These are phyloP conservation scores for Selene dorsalis DNA, from an alignment of 2,797 vertebrate species.

Conservation along the genomic window DNA sequence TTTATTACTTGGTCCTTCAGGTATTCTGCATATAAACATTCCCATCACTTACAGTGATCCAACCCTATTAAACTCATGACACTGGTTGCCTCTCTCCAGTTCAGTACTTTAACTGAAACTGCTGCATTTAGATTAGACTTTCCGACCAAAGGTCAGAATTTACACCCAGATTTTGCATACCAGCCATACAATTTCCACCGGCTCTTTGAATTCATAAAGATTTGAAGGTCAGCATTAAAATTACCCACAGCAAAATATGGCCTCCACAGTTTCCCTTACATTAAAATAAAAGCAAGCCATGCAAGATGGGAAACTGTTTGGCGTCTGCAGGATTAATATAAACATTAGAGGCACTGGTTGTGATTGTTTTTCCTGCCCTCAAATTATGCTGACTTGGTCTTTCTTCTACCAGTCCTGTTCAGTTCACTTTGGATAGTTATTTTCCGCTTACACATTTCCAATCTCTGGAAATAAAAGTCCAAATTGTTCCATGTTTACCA, in stretches of 20 bases:
- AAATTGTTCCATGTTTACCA: constrained; percentile 48
- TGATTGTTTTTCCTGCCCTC: constrained; percentile 81
- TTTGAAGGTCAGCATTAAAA: constrained; percentile 81
- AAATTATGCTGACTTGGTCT: constrained; percentile 80
- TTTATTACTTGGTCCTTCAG: constrained; percentile 61
- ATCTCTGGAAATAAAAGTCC: constrained; percentile 53
- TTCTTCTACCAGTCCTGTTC: constrained; percentile 67
- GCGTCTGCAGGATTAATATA: constrained; percentile 82
- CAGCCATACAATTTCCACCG: constrained; percentile 68
- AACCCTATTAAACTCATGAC: constrained; percentile 60
- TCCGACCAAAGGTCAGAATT: constrained; percentile 76
- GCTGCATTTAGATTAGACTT: constrained; percentile 73
- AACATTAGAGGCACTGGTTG: constrained; percentile 78
- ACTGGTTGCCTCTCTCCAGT: constrained; percentile 59
- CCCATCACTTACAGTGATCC: constrained; percentile 55
- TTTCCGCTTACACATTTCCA: constrained; percentile 62
- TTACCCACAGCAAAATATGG: constrained; percentile 74
- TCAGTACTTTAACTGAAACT: constrained; percentile 52
- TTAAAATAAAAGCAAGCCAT: constrained; percentile 79
- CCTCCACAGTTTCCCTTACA: constrained; percentile 74
- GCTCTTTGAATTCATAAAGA: constrained; percentile 73
- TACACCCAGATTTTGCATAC: constrained; percentile 74
- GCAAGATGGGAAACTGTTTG: constrained; percentile 82
- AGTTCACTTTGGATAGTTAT: constrained; percentile 66
- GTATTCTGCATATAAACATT: constrained; percentile 70